Base-by-base conservation (phyloP, 2,888 invertebrate species). In the Malthinus seriepunctatus region DNA sequence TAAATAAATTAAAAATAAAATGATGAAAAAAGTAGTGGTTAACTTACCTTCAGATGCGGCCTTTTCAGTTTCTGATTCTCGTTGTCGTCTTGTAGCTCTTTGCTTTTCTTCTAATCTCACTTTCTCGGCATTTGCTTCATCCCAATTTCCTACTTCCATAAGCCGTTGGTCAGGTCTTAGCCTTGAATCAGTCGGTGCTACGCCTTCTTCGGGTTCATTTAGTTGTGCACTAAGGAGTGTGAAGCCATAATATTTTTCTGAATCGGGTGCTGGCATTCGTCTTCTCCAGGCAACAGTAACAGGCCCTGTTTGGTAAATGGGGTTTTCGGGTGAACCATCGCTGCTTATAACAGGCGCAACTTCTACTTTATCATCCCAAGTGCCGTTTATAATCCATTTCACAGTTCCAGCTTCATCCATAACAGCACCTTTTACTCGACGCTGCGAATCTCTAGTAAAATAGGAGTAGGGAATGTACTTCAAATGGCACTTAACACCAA, bases 381-480 rank as follows among this genome's bases (percentile, higher is more conserved):
- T 93, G 34, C 99, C 89, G 66, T 88, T 88, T 59, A 89, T 81
- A 68, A 88, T 85, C 85, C 87, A 89, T 85, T 83, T 79, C 38
- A 89, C 92, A 79, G 88, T 88, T 63, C 88, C 88, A 37, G 82
- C 80, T 0, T 84, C 83, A 75, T 90, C 86, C 84, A 89, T 88
- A 39, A 91, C 86, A 59, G 89, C 87, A 14, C 91, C 91, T 68
- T 90, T 89, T 57, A 95, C 95, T 78, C 93, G 89, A 59, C 97
- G 83, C 74, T 98, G 98, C 67, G 91, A 89, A 76, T 99, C 98
- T 72, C 96, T 87, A 65, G 96, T 93, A 82, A 99, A 99, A 82
- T 99, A 99, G 63, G 97, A 96, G 81, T 99, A 99, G 14, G 98
- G 96, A 75, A 94, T 89, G 82, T 95, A 99, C 81, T 97, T 98